A percentile compares a stretch with the other conserved stretches of the same genome.
phyloP scores from a whole-genome alignment of 2,797 vertebrate species.

The Masticophis lateralis region DNA sequence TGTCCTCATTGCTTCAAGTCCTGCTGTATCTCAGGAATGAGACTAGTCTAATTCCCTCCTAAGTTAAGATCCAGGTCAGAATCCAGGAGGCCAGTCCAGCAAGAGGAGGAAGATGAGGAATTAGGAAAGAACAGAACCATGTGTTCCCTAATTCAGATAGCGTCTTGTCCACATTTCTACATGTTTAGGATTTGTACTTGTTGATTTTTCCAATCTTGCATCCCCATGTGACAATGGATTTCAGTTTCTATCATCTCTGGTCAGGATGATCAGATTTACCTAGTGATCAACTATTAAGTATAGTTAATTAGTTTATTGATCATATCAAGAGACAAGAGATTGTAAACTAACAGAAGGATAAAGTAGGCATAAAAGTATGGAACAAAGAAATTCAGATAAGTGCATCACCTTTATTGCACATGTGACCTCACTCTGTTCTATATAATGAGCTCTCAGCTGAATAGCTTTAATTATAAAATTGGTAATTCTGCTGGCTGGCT shows the following conservation, averaged over 20 bases:
- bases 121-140: not conserved
- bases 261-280: not conserved
- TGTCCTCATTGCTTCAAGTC: not conserved
- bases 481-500: not conserved
- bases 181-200: not conserved
- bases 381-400: not conserved
- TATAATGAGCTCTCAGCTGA: not conserved
- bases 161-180: not conserved
- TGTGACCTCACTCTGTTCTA: not conserved
- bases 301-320: not conserved
- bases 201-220: not conserved
- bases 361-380: not conserved
- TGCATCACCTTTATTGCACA: not conserved
- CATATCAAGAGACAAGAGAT: not conserved
- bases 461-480: not conserved
- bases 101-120: not conserved
- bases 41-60: not conserved
- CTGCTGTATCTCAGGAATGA: not conserved
- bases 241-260: not conserved
- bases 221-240: not conserved
- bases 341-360: not conserved
- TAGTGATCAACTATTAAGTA: not conserved
- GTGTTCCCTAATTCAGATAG: not conserved
- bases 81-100: not conserved
- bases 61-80: not conserved